These are phyloP conservation scores for Gobius niger DNA, from an alignment of 2,113 vertebrate genomes.

Conservation along the genomic window DNA sequence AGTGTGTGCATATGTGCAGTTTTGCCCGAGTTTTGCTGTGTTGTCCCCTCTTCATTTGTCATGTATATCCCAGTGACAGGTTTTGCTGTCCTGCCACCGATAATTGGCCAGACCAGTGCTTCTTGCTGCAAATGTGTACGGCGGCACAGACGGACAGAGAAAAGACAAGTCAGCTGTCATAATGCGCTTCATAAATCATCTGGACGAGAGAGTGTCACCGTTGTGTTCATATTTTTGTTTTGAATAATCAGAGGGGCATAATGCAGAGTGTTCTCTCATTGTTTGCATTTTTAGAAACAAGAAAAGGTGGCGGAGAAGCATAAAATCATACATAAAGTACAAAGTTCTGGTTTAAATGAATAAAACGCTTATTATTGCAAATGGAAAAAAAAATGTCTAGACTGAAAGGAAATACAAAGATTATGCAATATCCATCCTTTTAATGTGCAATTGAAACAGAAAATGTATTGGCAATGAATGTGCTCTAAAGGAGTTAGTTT, in stretches of 20 bases:
- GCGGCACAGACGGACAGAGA: conserved; percentile 37
- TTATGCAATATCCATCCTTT: too few relatives aligned
- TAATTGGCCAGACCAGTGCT: conserved; percentile 57
- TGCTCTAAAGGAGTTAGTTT: too few relatives aligned
- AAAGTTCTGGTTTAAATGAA: too few relatives aligned
- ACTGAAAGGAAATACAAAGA: too few relatives aligned
- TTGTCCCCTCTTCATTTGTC: conserved; percentile 47
- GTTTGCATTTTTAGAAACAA: conserved; percentile 38
- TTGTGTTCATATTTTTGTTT: conserved; percentile 53
- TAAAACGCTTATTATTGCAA: too few relatives aligned
- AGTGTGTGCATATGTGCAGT: conserved; percentile 29
- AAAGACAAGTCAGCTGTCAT: conserved; percentile 51
- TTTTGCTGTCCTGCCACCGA: conserved; percentile 53
- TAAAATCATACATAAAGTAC: too few relatives aligned
- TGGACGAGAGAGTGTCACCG: conserved; percentile 56
- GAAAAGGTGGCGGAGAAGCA: neutral
- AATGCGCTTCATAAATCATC: conserved; percentile 62
- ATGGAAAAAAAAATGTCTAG: too few relatives aligned
- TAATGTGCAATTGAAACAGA: too few relatives aligned
- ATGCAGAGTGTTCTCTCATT: conserved; percentile 48
- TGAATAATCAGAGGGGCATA: conserved; percentile 52
- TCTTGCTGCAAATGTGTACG: conserved; percentile 43
- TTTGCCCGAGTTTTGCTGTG: conserved; percentile 30
- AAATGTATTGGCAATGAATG: too few relatives aligned
- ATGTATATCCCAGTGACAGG: conserved; percentile 49